These are phyloP conservation scores for Quadriops clusia DNA, from an alignment of 2,888 invertebrate genomes.

Conservation along the genomic window DNA sequence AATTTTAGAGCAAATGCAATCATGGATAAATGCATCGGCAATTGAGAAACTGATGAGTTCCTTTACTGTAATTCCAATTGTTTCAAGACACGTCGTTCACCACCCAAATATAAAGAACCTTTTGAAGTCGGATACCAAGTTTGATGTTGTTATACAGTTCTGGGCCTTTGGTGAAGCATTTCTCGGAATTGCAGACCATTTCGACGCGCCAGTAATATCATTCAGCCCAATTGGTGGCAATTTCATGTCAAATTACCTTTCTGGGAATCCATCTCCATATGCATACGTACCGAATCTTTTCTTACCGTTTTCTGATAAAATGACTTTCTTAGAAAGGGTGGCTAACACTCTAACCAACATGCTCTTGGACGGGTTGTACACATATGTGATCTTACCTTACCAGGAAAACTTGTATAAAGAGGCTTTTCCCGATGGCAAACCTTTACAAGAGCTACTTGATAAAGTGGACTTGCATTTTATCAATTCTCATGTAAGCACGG, in stretches of 20 bases:
- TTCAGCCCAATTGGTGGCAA: too few relatives aligned
- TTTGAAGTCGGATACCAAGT: too few relatives aligned
- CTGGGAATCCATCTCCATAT: constrained; percentile 39
- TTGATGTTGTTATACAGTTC: constrained; percentile 54
- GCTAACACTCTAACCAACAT: constrained; percentile 13
- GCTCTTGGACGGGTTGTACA: not conserved
- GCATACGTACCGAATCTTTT: constrained; percentile 37
- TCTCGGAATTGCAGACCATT: not conserved
- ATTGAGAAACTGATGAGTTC: too few relatives aligned
- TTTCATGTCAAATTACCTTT: constrained; percentile 28
- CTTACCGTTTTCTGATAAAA: constrained; percentile 22
- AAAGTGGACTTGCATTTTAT: constrained; percentile 21
- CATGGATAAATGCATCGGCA: too few relatives aligned
- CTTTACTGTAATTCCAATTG: too few relatives aligned
- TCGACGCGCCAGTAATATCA: too few relatives aligned
- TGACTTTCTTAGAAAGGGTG: constrained; percentile 19
- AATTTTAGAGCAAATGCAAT: too few relatives aligned
- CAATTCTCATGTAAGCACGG: constrained; percentile 23
- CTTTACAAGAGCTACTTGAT: constrained; percentile 14
- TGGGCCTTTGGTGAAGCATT: too few relatives aligned
- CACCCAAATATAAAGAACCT: too few relatives aligned
- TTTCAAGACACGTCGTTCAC: too few relatives aligned
- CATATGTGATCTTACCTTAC: constrained; percentile 7
- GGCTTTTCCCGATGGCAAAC: constrained; percentile 17
- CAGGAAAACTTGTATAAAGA: too few relatives aligned